Conservation (phyloP, 1,140 invertebrate genomes). For the Tribolium madens region DNA sequence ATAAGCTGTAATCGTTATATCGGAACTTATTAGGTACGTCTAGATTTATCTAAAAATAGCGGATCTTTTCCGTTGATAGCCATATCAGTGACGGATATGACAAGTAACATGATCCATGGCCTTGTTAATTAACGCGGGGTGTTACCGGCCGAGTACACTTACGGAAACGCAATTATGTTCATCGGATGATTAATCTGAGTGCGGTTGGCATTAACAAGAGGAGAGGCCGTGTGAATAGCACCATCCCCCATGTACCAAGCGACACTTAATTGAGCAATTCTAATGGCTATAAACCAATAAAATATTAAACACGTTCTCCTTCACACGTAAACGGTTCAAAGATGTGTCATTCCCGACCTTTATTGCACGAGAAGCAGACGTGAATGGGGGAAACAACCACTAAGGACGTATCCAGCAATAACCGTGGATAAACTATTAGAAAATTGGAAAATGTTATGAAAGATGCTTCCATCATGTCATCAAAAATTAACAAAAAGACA, state of each 20-base stretch:
- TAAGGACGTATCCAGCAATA: slow-evolving; percentile 9
- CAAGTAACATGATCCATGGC: slow-evolving; percentile 52
- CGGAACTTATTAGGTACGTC: neutral
- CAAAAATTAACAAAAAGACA: too few relatives aligned
- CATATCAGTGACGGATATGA: slow-evolving; percentile 47
- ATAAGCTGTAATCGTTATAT: too few relatives aligned
- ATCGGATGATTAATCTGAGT: slow-evolving; percentile 54
- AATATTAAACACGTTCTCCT: slow-evolving; percentile 38
- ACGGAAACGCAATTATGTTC: slow-evolving; percentile 55
- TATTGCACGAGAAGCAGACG: slow-evolving; percentile 10
- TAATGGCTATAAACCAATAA: slow-evolving; percentile 44
- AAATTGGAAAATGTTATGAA: too few relatives aligned
- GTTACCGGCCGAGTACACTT: slow-evolving; percentile 54
- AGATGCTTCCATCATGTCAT: too few relatives aligned
- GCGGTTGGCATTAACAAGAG: slow-evolving; percentile 46
- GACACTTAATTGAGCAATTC: slow-evolving; percentile 42
- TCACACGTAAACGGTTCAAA: neutral
- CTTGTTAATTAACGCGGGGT: slow-evolving; percentile 54
- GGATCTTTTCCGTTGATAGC: slow-evolving; percentile 16
- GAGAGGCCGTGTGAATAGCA: slow-evolving; percentile 46
- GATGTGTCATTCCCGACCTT: slow-evolving; percentile 22
- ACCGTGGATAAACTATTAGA: neutral
- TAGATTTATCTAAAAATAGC: slow-evolving; percentile 10
- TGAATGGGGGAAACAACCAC: neutral
- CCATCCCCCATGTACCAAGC: slow-evolving; percentile 17